Conservation (phyloP, 2,797 vertebrate genomes). For the Hyperoplus immaculatus region DNA sequence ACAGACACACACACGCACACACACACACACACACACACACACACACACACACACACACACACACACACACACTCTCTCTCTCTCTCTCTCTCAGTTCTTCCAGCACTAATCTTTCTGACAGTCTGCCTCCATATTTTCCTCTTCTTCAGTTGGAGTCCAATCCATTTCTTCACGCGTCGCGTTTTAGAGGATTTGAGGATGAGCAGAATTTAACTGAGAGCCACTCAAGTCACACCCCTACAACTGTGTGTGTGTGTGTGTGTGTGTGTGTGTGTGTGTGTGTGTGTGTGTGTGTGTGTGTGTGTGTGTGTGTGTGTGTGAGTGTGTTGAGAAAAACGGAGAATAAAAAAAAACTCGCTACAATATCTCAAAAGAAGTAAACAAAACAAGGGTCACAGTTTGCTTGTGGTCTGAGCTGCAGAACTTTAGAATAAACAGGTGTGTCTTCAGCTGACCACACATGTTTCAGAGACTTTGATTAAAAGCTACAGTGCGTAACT, state of each 20-base stretch:
- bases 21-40: conserved; percentile 4
- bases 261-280: no score
- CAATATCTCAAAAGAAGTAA: conserved; percentile 11
- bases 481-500: no score
- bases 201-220: conserved; percentile 59
- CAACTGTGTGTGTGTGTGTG: no score
- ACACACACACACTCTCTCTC: conserved; percentile 11
- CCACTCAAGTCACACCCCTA: conserved; percentile 35
- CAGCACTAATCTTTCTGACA: conserved; percentile 63
- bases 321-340: background rate
- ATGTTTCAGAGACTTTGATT: conserved; percentile 5
- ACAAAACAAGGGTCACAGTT: conserved; percentile 7
- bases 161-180: conserved; percentile 33
- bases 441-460: conserved; percentile 6
- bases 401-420: conserved; percentile 21
- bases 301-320: no score
- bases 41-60: background rate
- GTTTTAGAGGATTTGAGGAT: conserved; percentile 67
- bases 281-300: no score
- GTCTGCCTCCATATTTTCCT: conserved; percentile 53
- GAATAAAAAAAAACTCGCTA: conserved; percentile 37
- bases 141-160: conserved; percentile 37
- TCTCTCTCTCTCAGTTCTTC: conserved; percentile 21
- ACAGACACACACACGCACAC: conserved; percentile 21
- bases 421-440: conserved; percentile 21